Base-by-base conservation (phyloP, 2,888 invertebrate genomes). In the Drosophila demipolita region DNA sequence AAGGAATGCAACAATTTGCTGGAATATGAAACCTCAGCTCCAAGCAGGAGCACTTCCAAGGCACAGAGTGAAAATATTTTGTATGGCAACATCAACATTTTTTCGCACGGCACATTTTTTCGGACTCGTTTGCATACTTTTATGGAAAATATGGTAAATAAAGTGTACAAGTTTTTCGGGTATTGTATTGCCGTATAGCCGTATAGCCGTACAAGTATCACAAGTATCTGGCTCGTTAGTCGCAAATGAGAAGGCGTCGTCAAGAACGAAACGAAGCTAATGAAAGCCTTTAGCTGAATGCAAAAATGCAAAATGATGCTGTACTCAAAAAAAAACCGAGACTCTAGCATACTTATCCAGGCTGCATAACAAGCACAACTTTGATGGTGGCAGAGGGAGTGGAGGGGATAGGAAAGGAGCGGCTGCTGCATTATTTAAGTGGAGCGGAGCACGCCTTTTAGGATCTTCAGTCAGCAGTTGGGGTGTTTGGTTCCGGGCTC, bases 1-100 rank as follows among this genome's bases (percentile, higher is more conserved):
- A 72, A 86, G 84, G 84, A 75, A 84, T 87, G 84, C 83, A 87
- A 83, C 87, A 83, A 83, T 84, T 83, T 83, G 76, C 78, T 67
- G 67, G 63, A 83, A 81, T 76, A 64, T 62, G 87, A 86, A 83
- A 87, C 83, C 87, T 78, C 84, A 83, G 78, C 76, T 62, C 59
- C 67, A 61, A 61, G 66, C 45, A 59, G 38, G 35, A 36, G 42
- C 42, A 32, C 33, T 40, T 40, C 9, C 50, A 35, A 65, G 42
- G 12, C 67, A 54, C 53, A 38, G 40, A 64, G 53, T 49, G 42
- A 55, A 58, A 65, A 78, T 59, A 53, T 66, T 66, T 66, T 69
- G 35, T 42, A 40, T 45, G 65, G 62, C 69, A 69, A 65, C 61
- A 76, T 75, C 59, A 65, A 64, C 29, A 29, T 79, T 70, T 82